Base-by-base conservation (phyloP, 2,113 vertebrate genomes). In the Eclectus roratus region DNA sequence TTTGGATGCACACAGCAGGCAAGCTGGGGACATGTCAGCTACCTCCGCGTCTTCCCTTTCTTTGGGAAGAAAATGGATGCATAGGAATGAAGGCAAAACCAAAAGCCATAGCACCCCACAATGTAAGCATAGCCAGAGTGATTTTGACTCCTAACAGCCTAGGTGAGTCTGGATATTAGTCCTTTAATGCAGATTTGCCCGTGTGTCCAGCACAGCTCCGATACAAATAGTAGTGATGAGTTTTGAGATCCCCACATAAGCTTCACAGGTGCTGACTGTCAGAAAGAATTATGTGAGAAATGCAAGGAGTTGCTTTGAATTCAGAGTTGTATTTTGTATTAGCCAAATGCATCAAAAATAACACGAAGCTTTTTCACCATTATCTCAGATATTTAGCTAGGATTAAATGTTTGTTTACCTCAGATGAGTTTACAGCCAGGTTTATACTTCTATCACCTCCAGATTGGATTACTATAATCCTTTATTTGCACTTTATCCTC, bases 381-480 rank as follows among this genome's bases (percentile, higher is more conserved):
- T 94, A 95, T 97, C 80, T 61, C 84, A 87, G 88, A 92, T 92
- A 95, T 96, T 96, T 97, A 95, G 78, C 71, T 93, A 80, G 90
- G 91, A 95, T 97, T 96, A 89, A 91, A 91, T 91, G 56, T 95
- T 94, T 96, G 84, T 95, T 95, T 97, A 87, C 91, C 60, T 92
- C 93, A 93, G 71, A 92, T 83, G 68, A 64, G 56, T 93, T 91
- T 95, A 68, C 85, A 94, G 74, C 24, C 8, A 1, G 18, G 69
- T 96, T 97, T 91, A 73, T 89, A 55, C 78, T 91, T 94, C 89
- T 91, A 94, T 97, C 85, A 96, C 84, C 92, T 87, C 63, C 58
- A 94, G 94, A 95, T 79, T 96, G 93, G 96, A 97, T 97, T 96
- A 97, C 94, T 91, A 41, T 93, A 96, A 97, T 96, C 96, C 78